Conservation (phyloP, 2,113 vertebrate genomes). For the Datnioides undecimradiatus region DNA sequence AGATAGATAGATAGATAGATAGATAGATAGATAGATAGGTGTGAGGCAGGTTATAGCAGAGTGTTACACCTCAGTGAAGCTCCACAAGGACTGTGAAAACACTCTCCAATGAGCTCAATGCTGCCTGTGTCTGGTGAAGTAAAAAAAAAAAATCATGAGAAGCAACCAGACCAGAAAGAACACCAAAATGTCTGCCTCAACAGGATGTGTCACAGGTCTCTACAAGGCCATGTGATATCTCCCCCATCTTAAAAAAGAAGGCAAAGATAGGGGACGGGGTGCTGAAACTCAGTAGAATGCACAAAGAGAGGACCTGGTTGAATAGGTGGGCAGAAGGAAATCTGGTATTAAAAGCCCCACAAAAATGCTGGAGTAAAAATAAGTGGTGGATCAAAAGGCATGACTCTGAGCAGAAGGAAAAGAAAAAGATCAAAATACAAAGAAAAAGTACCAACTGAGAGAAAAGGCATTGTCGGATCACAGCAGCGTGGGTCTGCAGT, state of each 20-base stretch:
- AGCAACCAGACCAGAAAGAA: conserved; percentile 1
- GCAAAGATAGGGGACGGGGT: background rate
- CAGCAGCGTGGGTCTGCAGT: conserved; percentile 15
- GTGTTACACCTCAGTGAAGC: conserved; percentile 1
- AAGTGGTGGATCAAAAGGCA: conserved; percentile 37
- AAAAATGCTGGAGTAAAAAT: conserved; percentile 25
- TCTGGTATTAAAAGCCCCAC: background rate
- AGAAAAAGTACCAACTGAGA: conserved; percentile 11
- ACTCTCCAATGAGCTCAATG: background rate
- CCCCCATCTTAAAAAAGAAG: background rate
- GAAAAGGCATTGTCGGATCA: conserved; percentile 32
- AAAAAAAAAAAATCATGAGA: background rate
- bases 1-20: conserved; percentile 1
- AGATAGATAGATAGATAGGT: background rate
- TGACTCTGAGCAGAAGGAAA: conserved; percentile 15
- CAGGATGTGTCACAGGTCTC: background rate
- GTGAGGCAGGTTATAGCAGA: background rate
- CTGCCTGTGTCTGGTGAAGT: background rate
- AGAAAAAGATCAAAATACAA: conserved; percentile 24
- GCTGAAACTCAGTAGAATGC: background rate
- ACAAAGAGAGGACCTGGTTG: background rate
- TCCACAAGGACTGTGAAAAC: background rate
- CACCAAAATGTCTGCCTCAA: background rate
- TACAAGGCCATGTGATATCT: background rate
- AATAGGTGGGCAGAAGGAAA: conserved; percentile 1